Evolutionary conservation across 2,797 vertebrate species (phyloP).

Genomic region (Peromyscus aztecus): DNA sequence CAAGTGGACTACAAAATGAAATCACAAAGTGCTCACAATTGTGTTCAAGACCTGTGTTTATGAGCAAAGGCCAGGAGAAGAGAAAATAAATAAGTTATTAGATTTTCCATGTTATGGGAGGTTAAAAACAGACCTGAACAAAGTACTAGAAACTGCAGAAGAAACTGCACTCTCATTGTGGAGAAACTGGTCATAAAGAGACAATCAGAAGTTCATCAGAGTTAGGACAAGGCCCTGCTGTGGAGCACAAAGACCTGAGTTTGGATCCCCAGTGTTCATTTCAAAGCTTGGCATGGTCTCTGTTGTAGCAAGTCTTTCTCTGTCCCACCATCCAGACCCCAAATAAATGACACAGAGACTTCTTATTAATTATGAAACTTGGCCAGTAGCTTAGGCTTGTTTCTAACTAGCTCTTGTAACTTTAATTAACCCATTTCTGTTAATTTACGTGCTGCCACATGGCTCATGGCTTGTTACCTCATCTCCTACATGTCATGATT

Average conservation of each 20-base stretch:
- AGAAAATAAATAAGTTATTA: neutral
- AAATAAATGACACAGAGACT: too few relatives aligned
- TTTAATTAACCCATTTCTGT: too few relatives aligned
- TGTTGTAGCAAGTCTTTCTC: neutral
- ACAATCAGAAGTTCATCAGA: neutral
- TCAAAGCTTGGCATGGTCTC: neutral
- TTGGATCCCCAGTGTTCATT: neutral
- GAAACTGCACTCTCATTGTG: neutral
- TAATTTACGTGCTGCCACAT: too few relatives aligned
- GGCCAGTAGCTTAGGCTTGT: too few relatives aligned
- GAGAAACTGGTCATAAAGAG: neutral
- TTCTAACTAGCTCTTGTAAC: too few relatives aligned
- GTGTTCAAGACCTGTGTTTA: neutral
- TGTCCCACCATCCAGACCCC: too few relatives aligned
- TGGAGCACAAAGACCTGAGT: neutral
- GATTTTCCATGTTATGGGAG: neutral
- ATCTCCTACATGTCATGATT: too few relatives aligned
- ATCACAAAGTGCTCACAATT: neutral
- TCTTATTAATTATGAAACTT: too few relatives aligned
- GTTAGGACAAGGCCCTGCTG: too few relatives aligned
- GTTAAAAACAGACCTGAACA: neutral
- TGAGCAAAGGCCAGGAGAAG: constrained; percentile 24
- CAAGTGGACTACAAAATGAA: constrained; percentile 23
- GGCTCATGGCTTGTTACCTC: too few relatives aligned
- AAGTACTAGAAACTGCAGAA: neutral